phyloP scores from a whole-genome alignment of 1,140 invertebrate genomes.

The Nymphalis io region DNA sequence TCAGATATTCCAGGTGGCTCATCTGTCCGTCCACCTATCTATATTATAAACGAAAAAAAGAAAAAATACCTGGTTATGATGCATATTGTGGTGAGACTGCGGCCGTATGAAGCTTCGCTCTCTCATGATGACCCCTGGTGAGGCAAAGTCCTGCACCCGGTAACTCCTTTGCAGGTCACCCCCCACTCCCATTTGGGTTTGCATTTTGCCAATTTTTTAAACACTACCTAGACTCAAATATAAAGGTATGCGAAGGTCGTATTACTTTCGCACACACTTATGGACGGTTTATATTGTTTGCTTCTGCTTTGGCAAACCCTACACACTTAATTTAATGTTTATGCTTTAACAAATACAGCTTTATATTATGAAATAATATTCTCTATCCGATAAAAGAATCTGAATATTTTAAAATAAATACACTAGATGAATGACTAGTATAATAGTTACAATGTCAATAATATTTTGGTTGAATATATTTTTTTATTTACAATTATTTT shows the following conservation, averaged over 20 bases:
- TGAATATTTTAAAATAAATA: constrained; percentile 66
- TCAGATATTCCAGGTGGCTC: too few species aligned
- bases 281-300: constrained; percentile 36
- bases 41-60: too few species aligned
- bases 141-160: constrained; percentile 78
- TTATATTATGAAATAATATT: constrained; percentile 43
- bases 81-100: constrained; percentile 81
- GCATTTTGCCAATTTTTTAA: constrained; percentile 56
- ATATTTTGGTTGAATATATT: constrained; percentile 50
- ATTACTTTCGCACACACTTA: constrained; percentile 1
- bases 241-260: not conserved
- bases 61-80: constrained; percentile 75
- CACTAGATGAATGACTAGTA: constrained; percentile 80
- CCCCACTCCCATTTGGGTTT: constrained; percentile 70
- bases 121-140: constrained; percentile 81
- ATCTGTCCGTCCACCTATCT: too few species aligned
- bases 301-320: constrained; percentile 38
- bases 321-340: constrained; percentile 26
- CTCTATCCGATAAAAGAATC: constrained; percentile 47
- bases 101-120: constrained; percentile 83
- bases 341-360: constrained; percentile 20
- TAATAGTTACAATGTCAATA: constrained; percentile 69
- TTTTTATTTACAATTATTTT: constrained; percentile 39
- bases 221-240: constrained; percentile 17
- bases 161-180: constrained; percentile 78